Evolutionary conservation across 2,797 vertebrate species (phyloP).

Genomic region (Chelidonichthys spinosus): DNA sequence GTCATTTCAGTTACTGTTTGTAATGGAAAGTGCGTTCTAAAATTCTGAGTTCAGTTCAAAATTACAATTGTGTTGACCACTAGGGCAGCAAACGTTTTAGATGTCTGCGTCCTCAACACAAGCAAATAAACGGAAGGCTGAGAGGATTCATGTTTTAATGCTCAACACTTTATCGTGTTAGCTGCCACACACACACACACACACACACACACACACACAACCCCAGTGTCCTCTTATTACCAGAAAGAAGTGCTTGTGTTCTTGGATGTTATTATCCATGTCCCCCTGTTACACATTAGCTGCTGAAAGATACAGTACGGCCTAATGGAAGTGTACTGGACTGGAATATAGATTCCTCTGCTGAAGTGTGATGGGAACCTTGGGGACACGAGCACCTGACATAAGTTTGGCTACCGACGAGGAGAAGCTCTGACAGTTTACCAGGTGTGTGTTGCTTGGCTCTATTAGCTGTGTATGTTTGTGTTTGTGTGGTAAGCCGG

Average conservation of each 20-base stretch:
- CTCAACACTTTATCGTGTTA: too few species aligned
- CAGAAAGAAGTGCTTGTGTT: conserved; percentile 48
- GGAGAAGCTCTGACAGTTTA: conserved; percentile 71
- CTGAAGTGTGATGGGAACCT: conserved; percentile 72
- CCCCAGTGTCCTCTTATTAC: conserved; percentile 29
- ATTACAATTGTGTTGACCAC: background rate
- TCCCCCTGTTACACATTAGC: conserved; percentile 72
- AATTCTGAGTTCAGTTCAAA: background rate
- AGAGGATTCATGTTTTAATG: background rate
- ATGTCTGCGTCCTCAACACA: background rate
- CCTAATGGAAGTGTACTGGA: conserved; percentile 76
- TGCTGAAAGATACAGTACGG: conserved; percentile 75
- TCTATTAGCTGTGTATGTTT: conserved; percentile 59
- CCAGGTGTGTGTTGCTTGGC: conserved; percentile 68
- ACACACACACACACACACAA: conserved; percentile 29
- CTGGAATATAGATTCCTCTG: conserved; percentile 76
- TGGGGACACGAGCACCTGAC: conserved; percentile 64
- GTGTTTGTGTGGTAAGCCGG: conserved; percentile 36
- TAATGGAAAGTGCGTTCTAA: accelerated
- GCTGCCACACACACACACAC: too few species aligned
- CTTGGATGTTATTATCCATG: conserved; percentile 68
- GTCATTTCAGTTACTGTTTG: background rate
- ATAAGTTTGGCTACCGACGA: conserved; percentile 71
- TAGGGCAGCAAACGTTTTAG: background rate
- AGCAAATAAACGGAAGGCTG: background rate